Evolutionary conservation across 1,140 invertebrate genomes (phyloP).

Genomic region (Conus betulinus): DNA sequence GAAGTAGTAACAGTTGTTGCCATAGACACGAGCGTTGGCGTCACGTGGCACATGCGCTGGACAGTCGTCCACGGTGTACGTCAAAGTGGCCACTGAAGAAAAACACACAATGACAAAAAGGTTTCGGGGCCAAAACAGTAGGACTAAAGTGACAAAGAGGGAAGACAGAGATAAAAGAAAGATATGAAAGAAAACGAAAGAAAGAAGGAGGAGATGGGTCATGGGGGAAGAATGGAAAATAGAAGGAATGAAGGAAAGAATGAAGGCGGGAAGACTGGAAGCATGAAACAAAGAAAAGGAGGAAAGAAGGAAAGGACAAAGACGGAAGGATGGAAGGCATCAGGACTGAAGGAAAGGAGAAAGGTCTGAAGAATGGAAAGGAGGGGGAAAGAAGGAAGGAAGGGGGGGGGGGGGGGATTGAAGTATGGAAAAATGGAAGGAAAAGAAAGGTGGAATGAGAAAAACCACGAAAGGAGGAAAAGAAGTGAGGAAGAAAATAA

Average conservation of each 20-base stretch:
- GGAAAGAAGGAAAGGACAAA: background rate
- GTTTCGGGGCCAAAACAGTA: no score
- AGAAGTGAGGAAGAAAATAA: background rate
- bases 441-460: background rate
- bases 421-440: no score
- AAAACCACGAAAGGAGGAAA: background rate
- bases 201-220: background rate
- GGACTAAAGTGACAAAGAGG: background rate
- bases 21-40: background rate
- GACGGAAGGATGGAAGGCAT: background rate
- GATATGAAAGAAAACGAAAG: background rate
- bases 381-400: background rate
- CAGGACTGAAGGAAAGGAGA: no score
- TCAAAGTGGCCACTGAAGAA: no score
- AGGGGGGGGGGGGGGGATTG: no score
- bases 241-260: background rate
- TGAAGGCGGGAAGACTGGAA: background rate
- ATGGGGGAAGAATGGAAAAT: background rate
- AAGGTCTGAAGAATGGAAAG: background rate
- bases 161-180: background rate
- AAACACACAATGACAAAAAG: background rate
- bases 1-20: slow-evolving; percentile 7
- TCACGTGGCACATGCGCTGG: slow-evolving; percentile 46
- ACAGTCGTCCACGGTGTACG: background rate
- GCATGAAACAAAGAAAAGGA: background rate